These are phyloP conservation scores for Neomonachus schauinslandi DNA, from an alignment of 2,113 vertebrate genomes.

Conservation along the genomic window DNA sequence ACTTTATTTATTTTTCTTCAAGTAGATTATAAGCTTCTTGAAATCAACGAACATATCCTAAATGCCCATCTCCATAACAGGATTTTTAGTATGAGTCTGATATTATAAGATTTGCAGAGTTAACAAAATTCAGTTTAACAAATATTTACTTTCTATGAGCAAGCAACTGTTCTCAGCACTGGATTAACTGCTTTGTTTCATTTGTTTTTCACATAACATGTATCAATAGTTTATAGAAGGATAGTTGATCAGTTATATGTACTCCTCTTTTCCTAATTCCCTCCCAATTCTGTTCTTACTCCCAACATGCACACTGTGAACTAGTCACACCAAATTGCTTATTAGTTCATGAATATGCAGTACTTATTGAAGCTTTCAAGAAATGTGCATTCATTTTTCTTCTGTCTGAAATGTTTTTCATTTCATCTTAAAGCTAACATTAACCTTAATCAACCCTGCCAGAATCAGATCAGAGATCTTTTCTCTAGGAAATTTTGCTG, in stretches of 20 bases:
- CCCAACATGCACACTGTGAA: too few species aligned
- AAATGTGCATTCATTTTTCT: slow-evolving; percentile 59
- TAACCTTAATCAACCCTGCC: background rate
- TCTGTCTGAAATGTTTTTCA: slow-evolving; percentile 16
- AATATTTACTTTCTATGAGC: background rate
- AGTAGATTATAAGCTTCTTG: background rate
- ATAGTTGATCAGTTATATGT: background rate
- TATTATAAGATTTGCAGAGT: background rate
- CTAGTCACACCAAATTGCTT: background rate
- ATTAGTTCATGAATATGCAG: background rate
- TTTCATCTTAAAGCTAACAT: background rate
- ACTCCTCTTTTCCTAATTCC: background rate
- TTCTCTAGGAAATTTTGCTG: background rate
- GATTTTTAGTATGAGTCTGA: background rate
- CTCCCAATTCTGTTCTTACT: background rate
- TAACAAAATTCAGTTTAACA: background rate
- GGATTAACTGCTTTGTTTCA: background rate
- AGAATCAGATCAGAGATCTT: background rate
- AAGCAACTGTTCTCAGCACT: background rate
- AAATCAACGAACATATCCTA: background rate
- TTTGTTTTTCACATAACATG: background rate
- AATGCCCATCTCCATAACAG: background rate
- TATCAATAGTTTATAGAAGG: background rate
- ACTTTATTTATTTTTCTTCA: background rate
- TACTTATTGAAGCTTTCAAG: slow-evolving; percentile 35